phyloP scores from a whole-genome alignment of 2,888 invertebrate genomes.

The Aphelenchoides bicaudatus region DNA sequence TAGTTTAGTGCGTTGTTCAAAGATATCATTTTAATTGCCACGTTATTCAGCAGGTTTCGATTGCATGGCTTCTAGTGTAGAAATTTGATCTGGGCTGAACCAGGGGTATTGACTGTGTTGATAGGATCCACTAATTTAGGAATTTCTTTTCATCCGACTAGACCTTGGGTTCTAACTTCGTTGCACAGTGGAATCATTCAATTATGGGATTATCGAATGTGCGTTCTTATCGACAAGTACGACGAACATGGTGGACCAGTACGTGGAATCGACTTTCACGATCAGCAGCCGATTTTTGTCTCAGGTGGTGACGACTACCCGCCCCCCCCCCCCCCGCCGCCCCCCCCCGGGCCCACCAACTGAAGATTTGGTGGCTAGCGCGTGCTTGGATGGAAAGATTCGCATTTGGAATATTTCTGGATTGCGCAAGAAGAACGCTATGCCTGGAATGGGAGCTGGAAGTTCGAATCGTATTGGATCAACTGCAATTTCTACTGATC shows the following conservation, averaged over 20 bases:
- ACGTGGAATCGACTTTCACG: conserved; percentile 93
- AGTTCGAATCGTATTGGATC: conserved; percentile 30
- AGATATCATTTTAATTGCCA: no score
- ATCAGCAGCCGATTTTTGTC: conserved; percentile 94
- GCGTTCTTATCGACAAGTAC: conserved; percentile 90
- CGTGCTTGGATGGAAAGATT: conserved; percentile 94
- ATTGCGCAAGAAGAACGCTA: conserved; percentile 75
- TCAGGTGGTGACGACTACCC: conserved; percentile 99
- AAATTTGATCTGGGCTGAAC: no score
- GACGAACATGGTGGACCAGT: conserved; percentile 99
- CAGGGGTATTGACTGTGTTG: no score
- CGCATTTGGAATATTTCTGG: conserved; percentile 91
- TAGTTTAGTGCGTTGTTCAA: no score
- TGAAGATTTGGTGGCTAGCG: conserved; percentile 93
- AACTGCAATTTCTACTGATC: conserved; percentile 46
- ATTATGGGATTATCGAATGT: conserved; percentile 99
- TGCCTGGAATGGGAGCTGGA: conserved; percentile 79
- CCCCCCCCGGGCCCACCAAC: conserved; percentile 91
- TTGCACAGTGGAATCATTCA: conserved; percentile 97
- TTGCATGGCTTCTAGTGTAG: no score
- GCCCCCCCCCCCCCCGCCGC: no score
- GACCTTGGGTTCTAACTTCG: conserved; percentile 89
- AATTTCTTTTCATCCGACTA: conserved; percentile 91
- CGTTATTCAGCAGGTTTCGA: no score
- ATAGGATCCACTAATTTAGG: no score